Percentiles rank a stretch among this genome's conserved stretches.
phyloP scores from a whole-genome alignment of 1,140 invertebrate species.

The Drosophila funebris region DNA sequence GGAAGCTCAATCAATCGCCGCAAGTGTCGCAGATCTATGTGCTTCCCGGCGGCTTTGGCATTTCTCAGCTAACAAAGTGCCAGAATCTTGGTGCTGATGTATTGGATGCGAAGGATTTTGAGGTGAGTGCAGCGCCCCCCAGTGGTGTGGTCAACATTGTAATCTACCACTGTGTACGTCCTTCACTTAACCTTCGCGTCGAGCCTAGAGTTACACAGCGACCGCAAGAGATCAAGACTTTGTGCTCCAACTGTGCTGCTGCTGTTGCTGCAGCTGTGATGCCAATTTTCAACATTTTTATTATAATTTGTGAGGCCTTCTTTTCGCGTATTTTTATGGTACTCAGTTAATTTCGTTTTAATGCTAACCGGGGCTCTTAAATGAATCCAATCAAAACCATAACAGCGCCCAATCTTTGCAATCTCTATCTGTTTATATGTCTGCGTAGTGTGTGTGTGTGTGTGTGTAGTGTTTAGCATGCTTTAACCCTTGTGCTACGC shows the following conservation, averaged over 20 bases:
- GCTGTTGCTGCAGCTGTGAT: neutral
- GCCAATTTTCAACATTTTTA: constrained; percentile 16
- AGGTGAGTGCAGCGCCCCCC: constrained; percentile 85
- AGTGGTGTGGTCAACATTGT: neutral
- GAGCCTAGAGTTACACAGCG: constrained; percentile 31
- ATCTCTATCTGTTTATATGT: neutral
- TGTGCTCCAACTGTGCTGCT: neutral
- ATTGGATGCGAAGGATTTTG: constrained; percentile 87
- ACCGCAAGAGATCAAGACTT: neutral
- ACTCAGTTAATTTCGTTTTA: constrained; percentile 22
- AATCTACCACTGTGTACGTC: constrained; percentile 19
- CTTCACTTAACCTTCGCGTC: constrained; percentile 57
- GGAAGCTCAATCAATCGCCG: constrained; percentile 94
- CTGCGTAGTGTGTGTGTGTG: neutral
- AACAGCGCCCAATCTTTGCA: constrained; percentile 24
- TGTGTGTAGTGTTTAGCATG: neutral
- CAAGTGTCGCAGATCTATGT: constrained; percentile 90
- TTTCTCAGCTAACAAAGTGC: constrained; percentile 87
- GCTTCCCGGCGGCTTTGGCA: constrained; percentile 96
- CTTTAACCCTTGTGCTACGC: constrained; percentile 19
- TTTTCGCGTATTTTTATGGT: constrained; percentile 21
- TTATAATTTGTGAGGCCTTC: neutral
- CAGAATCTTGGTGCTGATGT: constrained; percentile 84
- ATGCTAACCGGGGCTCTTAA: constrained; percentile 22
- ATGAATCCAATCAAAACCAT: constrained; percentile 28